A percentile compares a stretch with the other conserved stretches of the same genome.
phyloP scores from a whole-genome alignment of 2,888 invertebrate genomes.

The Lottia scabra region DNA sequence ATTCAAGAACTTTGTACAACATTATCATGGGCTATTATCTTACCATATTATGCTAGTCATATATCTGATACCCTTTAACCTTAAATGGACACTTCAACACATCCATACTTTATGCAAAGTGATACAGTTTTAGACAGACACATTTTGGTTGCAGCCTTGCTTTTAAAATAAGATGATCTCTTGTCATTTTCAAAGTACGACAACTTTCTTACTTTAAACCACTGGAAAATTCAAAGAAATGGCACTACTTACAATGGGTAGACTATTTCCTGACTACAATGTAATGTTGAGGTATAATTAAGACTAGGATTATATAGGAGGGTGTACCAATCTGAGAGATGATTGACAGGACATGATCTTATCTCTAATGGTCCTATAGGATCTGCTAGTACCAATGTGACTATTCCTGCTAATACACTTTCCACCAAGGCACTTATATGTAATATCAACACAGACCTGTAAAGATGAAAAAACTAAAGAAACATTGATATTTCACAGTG shows the following conservation, averaged over 20 bases:
- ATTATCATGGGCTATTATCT: no score
- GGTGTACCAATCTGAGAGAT: conserved; percentile 96
- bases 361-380: conserved; percentile 84
- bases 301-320: conserved; percentile 93
- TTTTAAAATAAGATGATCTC: no score
- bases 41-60: no score
- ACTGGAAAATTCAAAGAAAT: neutral
- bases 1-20: no score
- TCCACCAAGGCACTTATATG: conserved; percentile 88
- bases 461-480: conserved; percentile 53
- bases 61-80: no score
- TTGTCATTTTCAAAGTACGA: no score
- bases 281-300: conserved; percentile 86
- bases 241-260: conserved; percentile 84
- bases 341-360: conserved; percentile 82
- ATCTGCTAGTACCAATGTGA: conserved; percentile 84
- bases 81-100: no score
- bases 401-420: conserved; percentile 80
- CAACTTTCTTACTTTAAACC: no score
- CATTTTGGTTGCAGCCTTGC: no score
- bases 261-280: conserved; percentile 97
- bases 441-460: conserved; percentile 80
- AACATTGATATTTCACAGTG: no score
- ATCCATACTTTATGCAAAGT: no score
- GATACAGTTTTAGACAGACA: no score